Evolutionary conservation across 2,888 invertebrate species (phyloP).

Genomic region (Spodoptera exigua): DNA sequence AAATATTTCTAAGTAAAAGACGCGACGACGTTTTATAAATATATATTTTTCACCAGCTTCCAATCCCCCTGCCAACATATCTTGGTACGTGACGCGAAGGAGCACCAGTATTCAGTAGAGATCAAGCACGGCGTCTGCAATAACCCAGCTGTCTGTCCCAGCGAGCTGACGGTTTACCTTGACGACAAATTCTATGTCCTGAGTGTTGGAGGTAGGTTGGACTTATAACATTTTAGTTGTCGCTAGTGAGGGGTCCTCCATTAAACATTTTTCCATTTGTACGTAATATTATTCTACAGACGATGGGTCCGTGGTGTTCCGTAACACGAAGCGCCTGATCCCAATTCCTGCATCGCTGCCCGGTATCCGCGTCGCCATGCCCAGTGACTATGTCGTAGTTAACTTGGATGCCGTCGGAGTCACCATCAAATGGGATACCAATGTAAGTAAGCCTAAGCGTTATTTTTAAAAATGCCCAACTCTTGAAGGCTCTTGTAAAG

Average conservation of each 20-base stretch:
- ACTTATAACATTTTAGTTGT: too few relatives aligned
- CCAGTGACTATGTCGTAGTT: constrained; percentile 92
- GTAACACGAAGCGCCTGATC: constrained; percentile 86
- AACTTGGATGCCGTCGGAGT: constrained; percentile 91
- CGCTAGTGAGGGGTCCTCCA: too few relatives aligned
- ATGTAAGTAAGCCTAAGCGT: constrained; percentile 76
- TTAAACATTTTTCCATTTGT: too few relatives aligned
- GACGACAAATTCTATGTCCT: constrained; percentile 92
- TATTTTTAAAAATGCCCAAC: too few relatives aligned
- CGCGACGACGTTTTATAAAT: too few relatives aligned
- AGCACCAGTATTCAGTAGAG: constrained; percentile 92
- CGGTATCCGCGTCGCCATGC: constrained; percentile 92
- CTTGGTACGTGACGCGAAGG: constrained; percentile 91
- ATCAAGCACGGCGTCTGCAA: constrained; percentile 85
- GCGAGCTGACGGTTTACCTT: constrained; percentile 90
- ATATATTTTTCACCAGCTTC: constrained; percentile 86
- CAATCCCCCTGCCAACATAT: constrained; percentile 94
- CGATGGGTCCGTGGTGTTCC: constrained; percentile 87
- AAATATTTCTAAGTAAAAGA: not conserved
- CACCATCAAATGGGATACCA: constrained; percentile 93
- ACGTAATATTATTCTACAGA: constrained; percentile 70
- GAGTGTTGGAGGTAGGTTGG: constrained; percentile 71
- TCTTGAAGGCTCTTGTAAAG: too few relatives aligned
- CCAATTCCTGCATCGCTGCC: constrained; percentile 93
- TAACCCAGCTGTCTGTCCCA: constrained; percentile 70